Evolutionary conservation across 2,888 invertebrate genomes (phyloP), one percentile per base, ranked within the genome.

Genomic region (Tupiocoris notatus): DNA sequence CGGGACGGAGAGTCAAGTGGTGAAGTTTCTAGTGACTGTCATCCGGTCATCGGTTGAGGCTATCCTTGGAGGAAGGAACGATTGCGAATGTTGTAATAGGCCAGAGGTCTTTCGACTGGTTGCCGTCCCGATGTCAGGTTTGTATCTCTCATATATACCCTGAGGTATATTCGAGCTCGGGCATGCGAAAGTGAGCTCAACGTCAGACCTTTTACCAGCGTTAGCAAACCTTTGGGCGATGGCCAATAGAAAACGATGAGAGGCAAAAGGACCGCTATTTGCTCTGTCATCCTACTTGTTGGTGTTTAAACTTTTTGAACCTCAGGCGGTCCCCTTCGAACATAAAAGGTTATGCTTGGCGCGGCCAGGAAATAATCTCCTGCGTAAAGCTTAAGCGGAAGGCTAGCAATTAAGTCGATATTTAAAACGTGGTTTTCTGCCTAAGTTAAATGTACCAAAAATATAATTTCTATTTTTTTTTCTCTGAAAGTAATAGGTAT

Each of bases 21-120:
- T 39, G 39, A 21, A n/a, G 57, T 67, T 57, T 57, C 56, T 39
- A 65, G 23, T 39, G n/a, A n/a, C n/a, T 24, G 65, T 57, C 56
- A 67, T 67, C 67, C 56, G 18, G 39, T 56, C 18, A 57, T 22
- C 1, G 7, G 12, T n/a, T 39, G 67, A 67, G 54, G 67, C 56
- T n/a, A n/a, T 12, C 39, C 6, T 39, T 39, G 12, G 39, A 39
- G 39, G 39, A 39, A 3, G 39, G 39, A 39, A 39, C 12, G 39
- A 39, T 39, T 39, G 3, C 39, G 39, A 3, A 39, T 39, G 12
- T 39, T 39, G 3, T 39, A 3, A 3, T 12, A 39, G 39, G 39
- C 3, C 3, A 39, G 12, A 3, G 6, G 39, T 39, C 39, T n/a
- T n/a, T n/a, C n/a, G n/a, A n/a, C n/a, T n/a, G 39, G 12, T 39